Percentiles rank a stretch among this genome's conserved stretches.
Conservation (phyloP, 1,140 invertebrate species). For the Pogonus chalceus region DNA sequence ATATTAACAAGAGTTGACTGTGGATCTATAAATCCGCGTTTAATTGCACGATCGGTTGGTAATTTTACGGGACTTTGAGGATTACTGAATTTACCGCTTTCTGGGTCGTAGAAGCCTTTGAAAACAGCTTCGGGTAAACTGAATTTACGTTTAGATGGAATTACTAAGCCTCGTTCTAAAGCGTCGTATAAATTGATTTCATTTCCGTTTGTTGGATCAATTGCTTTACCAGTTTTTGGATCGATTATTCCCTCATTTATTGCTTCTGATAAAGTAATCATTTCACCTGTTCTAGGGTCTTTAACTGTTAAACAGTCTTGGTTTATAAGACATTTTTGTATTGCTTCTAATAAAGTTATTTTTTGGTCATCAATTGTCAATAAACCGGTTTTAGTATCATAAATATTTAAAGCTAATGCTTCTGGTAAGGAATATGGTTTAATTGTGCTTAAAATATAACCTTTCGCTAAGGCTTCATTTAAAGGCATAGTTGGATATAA, state of each 20-base stretch:
- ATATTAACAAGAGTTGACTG: slow-evolving; percentile 66
- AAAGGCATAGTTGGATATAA: slow-evolving; percentile 59
- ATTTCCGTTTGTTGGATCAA: slow-evolving; percentile 62
- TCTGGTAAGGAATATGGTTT: slow-evolving; percentile 77
- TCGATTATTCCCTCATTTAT: slow-evolving; percentile 73
- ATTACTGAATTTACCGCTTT: slow-evolving; percentile 59
- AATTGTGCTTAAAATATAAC: slow-evolving; percentile 61
- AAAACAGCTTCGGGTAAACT: slow-evolving; percentile 77
- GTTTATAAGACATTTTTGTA: slow-evolving; percentile 64
- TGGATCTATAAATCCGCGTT: slow-evolving; percentile 64
- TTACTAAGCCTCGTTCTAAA: slow-evolving; percentile 66
- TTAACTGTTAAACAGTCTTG: slow-evolving; percentile 69
- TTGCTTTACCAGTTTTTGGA: slow-evolving; percentile 63
- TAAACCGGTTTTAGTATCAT: slow-evolving; percentile 65
- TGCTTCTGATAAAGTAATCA: slow-evolving; percentile 71
- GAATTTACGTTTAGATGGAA: slow-evolving; percentile 69
- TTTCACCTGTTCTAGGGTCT: slow-evolving; percentile 65
- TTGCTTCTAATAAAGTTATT: slow-evolving; percentile 70
- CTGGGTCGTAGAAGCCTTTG: slow-evolving; percentile 71
- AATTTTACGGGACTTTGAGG: slow-evolving; percentile 62
- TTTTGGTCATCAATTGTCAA: slow-evolving; percentile 61
- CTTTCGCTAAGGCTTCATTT: slow-evolving; percentile 66
- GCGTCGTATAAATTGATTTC: slow-evolving; percentile 70
- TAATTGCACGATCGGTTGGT: slow-evolving; percentile 50
- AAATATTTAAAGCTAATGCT: slow-evolving; percentile 71